Conservation (phyloP, 2,113 vertebrate species). For the Antigone vipio region DNA sequence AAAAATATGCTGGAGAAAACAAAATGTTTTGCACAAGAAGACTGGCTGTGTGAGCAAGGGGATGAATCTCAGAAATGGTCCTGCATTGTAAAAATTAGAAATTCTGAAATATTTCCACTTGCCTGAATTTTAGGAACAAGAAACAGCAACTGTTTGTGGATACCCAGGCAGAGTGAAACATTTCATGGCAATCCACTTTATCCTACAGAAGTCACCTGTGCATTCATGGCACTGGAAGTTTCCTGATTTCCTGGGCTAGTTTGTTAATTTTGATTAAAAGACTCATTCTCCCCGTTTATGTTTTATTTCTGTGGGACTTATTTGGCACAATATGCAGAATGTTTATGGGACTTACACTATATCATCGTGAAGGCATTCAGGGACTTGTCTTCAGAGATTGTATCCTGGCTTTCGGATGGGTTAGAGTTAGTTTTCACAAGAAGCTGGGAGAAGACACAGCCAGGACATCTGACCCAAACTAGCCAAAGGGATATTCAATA, state of each 20-base stretch:
- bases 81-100: not conserved
- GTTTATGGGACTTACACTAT: not conserved
- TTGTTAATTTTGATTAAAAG: not conserved
- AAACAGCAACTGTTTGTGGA: not conserved
- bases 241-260: not conserved
- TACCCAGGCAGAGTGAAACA: not conserved
- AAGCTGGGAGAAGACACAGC: too few relatives aligned
- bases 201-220: not conserved
- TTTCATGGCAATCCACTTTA: not conserved
- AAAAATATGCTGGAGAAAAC: not conserved
- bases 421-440: too few relatives aligned
- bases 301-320: not conserved
- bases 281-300: not conserved
- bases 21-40: not conserved
- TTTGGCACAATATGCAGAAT: not conserved
- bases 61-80: not conserved
- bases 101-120: not conserved
- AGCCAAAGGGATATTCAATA: too few relatives aligned
- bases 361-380: not conserved
- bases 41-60: not conserved
- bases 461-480: too few relatives aligned
- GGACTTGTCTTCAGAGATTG: not conserved
- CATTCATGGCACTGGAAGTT: not conserved
- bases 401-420: too few relatives aligned
- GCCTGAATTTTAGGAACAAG: not conserved